Evolutionary conservation across 1,140 invertebrate genomes (phyloP).

Genomic region (Ptiloglossa arizonensis): DNA sequence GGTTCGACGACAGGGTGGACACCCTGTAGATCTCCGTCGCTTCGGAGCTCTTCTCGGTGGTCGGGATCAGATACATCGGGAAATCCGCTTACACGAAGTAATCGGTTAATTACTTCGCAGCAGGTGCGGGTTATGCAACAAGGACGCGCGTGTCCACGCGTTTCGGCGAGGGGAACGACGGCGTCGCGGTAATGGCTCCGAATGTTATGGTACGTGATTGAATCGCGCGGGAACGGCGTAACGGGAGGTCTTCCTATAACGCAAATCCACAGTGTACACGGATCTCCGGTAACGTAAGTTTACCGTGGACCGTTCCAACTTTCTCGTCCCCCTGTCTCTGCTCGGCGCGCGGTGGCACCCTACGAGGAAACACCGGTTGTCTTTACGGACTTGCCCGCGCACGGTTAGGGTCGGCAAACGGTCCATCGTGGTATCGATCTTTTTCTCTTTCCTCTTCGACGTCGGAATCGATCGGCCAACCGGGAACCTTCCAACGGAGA

Average conservation of each 20-base stretch:
- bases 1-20: too few species aligned
- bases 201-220: slow-evolving; percentile 27
- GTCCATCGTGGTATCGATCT: not conserved
- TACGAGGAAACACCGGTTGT: not conserved
- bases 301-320: not conserved
- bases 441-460: too few species aligned
- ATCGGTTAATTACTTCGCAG: slow-evolving; percentile 15
- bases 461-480: slow-evolving; percentile 44
- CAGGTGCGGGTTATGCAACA: not conserved
- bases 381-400: slow-evolving; percentile 17
- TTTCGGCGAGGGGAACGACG: not conserved
- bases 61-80: not conserved
- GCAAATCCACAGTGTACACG: slow-evolving; percentile 25
- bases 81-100: not conserved
- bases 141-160: not conserved
- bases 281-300: slow-evolving; percentile 20
- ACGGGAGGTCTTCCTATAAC: not conserved
- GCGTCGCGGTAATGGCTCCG: slow-evolving; percentile 9
- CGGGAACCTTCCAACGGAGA: slow-evolving; percentile 9
- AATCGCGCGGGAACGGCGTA: slow-evolving; percentile 8
- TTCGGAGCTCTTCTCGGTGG: too few species aligned
- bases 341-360: not conserved
- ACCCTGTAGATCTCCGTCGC: too few species aligned
- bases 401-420: slow-evolving; percentile 40
- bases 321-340: not conserved